Base-by-base conservation (phyloP, 2,797 vertebrate species). In the Trachops cirrhosus region DNA sequence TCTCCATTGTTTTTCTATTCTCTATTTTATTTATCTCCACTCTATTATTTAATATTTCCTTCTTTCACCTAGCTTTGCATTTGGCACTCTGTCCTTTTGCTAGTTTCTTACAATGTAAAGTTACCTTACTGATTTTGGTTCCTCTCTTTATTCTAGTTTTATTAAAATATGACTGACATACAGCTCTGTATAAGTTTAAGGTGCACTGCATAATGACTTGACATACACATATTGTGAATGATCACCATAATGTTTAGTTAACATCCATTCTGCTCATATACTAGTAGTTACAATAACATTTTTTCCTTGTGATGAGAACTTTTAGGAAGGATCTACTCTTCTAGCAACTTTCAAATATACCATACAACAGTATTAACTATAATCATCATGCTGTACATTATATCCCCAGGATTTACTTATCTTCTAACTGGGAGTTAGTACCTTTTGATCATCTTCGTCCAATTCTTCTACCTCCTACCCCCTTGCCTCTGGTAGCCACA, bases 1-100 rank as follows among this genome's bases (percentile, higher is more conserved):
- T 92, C 73, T 50, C 34, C 37, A 73, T 62, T 88, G 46, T 85
- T 94, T 74, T 85, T 68, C 67, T 85, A 83, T 21, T 94, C 57
- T 74, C 77, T 59, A 21, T 44, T 70, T 70, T 37, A 54, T 62
- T 83, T 70, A 84, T 89, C 34, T 50, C 50, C n/a, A 87, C 50
- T 82, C 59, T 82, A n/a, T 9, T 79, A 26, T 82, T 74, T 41
- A 37, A 54, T 70, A 79, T 64, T 54, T 67, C 48, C 46, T 91
- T 91, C 75, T n/a, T 95, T 91, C 26, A 32, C 39, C 73, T 84
- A 78, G n/a, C 11, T 91, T 92, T 57, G 64, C 37, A 34, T 78
- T 92, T 91, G 78, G 37, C 39, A 78, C 39, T 29, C 54, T 84
- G 46, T 78, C 85, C 77, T 85, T 91, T 70, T 79, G 11, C 84